Evolutionary conservation across 2,113 vertebrate species (phyloP).

Genomic region (Megaleporinus macrocephalus): DNA sequence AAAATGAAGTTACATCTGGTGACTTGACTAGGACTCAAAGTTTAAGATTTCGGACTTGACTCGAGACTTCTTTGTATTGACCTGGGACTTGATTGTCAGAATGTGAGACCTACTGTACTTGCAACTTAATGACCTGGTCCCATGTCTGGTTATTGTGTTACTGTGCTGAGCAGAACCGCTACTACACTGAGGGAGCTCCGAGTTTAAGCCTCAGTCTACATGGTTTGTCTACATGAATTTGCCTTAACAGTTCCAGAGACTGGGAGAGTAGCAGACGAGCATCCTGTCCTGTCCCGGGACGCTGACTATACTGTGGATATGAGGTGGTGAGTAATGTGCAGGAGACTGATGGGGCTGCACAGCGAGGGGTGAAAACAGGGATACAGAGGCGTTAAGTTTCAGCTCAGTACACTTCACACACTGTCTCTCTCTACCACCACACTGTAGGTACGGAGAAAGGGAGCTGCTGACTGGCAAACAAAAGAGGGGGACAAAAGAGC

Average conservation of each 20-base stretch:
- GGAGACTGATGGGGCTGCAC: neutral
- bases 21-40: too few species aligned
- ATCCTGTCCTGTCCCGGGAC: neutral
- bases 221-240: neutral
- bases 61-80: too few species aligned
- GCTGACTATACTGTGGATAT: neutral
- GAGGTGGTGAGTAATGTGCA: neutral
- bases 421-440: neutral
- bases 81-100: too few species aligned
- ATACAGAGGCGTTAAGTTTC: neutral
- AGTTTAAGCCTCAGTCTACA: neutral
- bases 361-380: conserved; percentile 9
- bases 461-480: neutral
- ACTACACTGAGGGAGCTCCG: too few species aligned
- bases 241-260: neutral
- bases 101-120: too few species aligned
- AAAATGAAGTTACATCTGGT: too few species aligned
- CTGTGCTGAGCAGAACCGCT: too few species aligned
- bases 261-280: neutral
- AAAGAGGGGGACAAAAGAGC: neutral
- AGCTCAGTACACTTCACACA: conserved; percentile 4
- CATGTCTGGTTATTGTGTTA: too few species aligned
- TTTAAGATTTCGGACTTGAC: too few species aligned
- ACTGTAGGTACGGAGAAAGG: conserved; percentile 1
- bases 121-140: too few species aligned